These are phyloP conservation scores for Morone chrysops DNA, from an alignment of 2,113 vertebrate genomes.

Conservation along the genomic window DNA sequence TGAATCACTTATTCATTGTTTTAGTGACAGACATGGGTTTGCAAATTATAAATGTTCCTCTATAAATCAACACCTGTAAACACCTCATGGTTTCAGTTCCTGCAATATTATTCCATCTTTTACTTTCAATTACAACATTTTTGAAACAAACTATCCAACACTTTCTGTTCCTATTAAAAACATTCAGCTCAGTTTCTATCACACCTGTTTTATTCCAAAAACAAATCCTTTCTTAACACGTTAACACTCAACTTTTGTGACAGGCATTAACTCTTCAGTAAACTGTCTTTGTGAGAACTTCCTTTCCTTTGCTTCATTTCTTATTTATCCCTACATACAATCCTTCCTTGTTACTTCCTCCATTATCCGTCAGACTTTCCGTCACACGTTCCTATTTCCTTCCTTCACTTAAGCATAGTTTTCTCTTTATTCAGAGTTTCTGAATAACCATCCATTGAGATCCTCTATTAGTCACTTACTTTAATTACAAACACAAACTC, in stretches of 20 bases:
- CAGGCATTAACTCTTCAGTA: not conserved
- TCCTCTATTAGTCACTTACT: not conserved
- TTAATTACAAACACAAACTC: not conserved
- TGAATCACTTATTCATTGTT: slow-evolving; percentile 50
- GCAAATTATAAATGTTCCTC: slow-evolving; percentile 20
- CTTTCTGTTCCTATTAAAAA: not conserved
- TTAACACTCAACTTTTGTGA: not conserved
- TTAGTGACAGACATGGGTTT: slow-evolving; percentile 32
- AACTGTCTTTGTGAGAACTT: not conserved
- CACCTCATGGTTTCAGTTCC: slow-evolving; percentile 17
- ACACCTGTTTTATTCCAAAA: not conserved
- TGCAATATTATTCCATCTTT: not conserved
- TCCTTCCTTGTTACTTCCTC: not conserved
- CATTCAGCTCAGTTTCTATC: not conserved
- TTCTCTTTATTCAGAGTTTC: slow-evolving; percentile 1
- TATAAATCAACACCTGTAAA: slow-evolving; percentile 21
- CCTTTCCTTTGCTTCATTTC: not conserved
- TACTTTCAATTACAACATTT: not conserved
- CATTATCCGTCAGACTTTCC: not conserved
- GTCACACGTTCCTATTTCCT: slow-evolving; percentile 4
- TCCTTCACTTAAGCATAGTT: not conserved
- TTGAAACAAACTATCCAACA: not conserved
- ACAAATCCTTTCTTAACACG: not conserved
- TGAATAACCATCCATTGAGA: not conserved
- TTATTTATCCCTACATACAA: not conserved